Conservation (phyloP, 2,888 invertebrate genomes). For the Tholera decimalis region DNA sequence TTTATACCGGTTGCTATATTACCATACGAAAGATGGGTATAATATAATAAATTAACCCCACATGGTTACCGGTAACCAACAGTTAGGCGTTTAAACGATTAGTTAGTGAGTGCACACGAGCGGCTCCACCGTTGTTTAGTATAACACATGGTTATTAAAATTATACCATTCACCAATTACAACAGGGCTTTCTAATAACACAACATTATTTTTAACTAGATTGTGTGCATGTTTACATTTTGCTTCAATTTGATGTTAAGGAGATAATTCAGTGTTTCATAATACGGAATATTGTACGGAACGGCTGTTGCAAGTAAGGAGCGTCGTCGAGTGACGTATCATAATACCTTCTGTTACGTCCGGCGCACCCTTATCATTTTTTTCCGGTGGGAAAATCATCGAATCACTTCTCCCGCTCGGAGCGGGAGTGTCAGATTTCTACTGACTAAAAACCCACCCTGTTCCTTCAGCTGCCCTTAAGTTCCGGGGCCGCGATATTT, state of each 20-base stretch:
- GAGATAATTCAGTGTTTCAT: background rate
- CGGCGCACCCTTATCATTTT: too few relatives aligned
- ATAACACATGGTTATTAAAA: constrained; percentile 54
- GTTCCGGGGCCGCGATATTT: too few relatives aligned
- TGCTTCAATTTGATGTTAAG: constrained; percentile 10
- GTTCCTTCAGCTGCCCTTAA: too few relatives aligned
- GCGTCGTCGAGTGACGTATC: too few relatives aligned
- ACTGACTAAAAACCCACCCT: too few relatives aligned
- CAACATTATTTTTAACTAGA: constrained; percentile 30
- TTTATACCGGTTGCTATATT: constrained; percentile 30
- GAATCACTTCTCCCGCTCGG: too few relatives aligned
- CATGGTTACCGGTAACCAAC: constrained; percentile 50
- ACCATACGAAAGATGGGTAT: constrained; percentile 27
- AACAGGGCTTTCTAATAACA: constrained; percentile 52
- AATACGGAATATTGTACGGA: background rate
- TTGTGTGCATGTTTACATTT: constrained; percentile 19
- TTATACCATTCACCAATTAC: constrained; percentile 49
- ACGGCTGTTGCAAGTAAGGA: too few relatives aligned
- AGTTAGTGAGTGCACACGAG: constrained; percentile 66
- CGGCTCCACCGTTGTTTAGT: constrained; percentile 58
- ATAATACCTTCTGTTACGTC: too few relatives aligned
- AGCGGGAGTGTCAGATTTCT: too few relatives aligned
- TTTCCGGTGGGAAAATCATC: too few relatives aligned
- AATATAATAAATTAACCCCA: constrained; percentile 41
- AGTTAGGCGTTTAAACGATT: constrained; percentile 61